Base-by-base conservation (phyloP, 2,888 invertebrate genomes). In the Drosophila greeni region DNA sequence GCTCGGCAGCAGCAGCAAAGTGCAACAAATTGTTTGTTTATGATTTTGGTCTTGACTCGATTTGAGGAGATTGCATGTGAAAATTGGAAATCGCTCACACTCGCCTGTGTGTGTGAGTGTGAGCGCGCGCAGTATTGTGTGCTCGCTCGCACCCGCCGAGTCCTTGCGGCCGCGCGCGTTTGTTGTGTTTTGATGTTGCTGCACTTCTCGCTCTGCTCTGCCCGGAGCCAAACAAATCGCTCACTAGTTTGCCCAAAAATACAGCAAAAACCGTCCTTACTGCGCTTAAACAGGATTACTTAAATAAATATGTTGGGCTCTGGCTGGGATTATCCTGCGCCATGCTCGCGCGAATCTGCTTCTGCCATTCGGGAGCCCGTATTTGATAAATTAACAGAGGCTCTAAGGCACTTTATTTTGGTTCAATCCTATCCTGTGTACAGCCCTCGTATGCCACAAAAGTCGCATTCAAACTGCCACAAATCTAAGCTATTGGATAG, bases 161-260 rank as follows among this genome's bases (percentile, higher is more conserved):
- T 24, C 39, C 65, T 73, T 69, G 73, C 39, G 73, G 62, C 20
- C 29, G 12, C 24, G 33, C 45, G 37, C 40, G 59, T 80, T 82
- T 82, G 84, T 83, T 79, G 74, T 81, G 83, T 70, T 79, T 81
- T 82, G 80, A 67, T 84, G 74, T 76, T 76, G 82, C 83, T 81
- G 70, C 79, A 84, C 71, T 80, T 75, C 66, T 62, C 54, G 61
- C 52, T 66, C 39, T 49, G 26, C 31, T 64, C 57, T 43, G 40
- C 24, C 42, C 42, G 24, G 24, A 55, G 47, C 66, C 54, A 62
- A 61, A 49, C 49, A 62, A 49, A 42, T 62, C 62, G 42, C 40
- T 61, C 60, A 26, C 20, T 16, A 48, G 48, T 60, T 48, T 31
- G 29, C 29, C 29, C 20, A 20, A 55, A 55, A 37, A 53, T 56